Percentiles rank a stretch among this genome's conserved stretches.
Conservation (phyloP, 2,113 vertebrate species). For the Lota lota region DNA sequence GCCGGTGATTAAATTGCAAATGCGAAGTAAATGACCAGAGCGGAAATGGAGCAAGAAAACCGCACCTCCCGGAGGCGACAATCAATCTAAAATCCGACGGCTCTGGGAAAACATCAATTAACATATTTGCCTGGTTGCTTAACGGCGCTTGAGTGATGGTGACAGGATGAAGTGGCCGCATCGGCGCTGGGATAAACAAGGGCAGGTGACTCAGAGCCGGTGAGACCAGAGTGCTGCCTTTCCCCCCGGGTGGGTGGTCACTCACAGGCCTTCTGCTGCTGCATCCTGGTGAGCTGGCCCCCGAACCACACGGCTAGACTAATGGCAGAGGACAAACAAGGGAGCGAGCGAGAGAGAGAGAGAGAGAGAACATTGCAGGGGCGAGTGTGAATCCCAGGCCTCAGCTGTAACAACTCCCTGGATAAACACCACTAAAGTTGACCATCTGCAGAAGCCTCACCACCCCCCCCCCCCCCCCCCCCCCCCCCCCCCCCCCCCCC, state of each 20-base stretch:
- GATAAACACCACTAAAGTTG: constrained; percentile 51
- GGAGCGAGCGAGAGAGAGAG: not conserved
- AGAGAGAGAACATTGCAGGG: constrained; percentile 21
- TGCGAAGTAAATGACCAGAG: not conserved
- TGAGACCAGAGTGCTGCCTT: constrained; percentile 46
- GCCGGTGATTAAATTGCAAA: too few relatives aligned
- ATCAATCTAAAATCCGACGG: constrained; percentile 27
- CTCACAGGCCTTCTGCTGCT: constrained; percentile 45
- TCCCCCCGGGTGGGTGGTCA: constrained; percentile 60
- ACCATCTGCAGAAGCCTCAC: constrained; percentile 56
- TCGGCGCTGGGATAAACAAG: constrained; percentile 41
- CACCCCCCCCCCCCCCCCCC: not conserved
- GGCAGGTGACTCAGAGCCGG: constrained; percentile 46
- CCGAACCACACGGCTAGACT: constrained; percentile 57
- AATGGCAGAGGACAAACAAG: constrained; percentile 49
- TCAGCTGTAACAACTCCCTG: constrained; percentile 66
- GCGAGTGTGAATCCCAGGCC: constrained; percentile 32
- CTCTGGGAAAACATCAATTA: constrained; percentile 50
- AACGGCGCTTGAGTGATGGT: constrained; percentile 40
- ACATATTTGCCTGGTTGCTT: constrained; percentile 44
- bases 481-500: not conserved
- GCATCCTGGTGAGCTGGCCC: constrained; percentile 48
- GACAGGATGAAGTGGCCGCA: constrained; percentile 27
- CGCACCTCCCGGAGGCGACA: constrained; percentile 14
- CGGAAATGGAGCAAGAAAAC: constrained; percentile 1